These are phyloP conservation scores for Lasioglossum figueresi DNA, from an alignment of 2,888 invertebrate genomes.

Conservation along the genomic window DNA sequence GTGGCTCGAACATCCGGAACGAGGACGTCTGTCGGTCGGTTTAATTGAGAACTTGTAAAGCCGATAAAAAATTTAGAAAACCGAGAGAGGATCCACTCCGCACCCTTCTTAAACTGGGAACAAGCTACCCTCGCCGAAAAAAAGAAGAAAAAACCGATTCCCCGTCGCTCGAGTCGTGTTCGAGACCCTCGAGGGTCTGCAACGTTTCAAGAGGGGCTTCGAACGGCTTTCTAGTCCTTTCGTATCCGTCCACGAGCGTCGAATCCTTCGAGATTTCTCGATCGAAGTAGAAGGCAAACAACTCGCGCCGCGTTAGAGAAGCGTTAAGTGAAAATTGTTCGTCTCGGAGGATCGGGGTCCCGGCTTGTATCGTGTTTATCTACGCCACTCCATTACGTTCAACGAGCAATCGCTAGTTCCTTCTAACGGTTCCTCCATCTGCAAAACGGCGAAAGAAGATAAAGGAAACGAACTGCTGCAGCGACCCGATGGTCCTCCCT, in stretches of 20 bases:
- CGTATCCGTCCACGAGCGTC: constrained; percentile 10
- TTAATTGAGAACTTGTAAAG: constrained; percentile 6
- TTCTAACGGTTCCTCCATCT: background rate
- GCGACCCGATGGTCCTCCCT: background rate
- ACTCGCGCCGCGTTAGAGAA: constrained; percentile 1
- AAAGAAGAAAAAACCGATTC: background rate
- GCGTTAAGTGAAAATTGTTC: constrained; percentile 28
- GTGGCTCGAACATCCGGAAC: background rate
- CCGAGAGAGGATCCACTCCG: background rate
- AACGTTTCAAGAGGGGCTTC: background rate
- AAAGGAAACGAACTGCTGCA: background rate
- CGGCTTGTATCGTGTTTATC: constrained; percentile 18
- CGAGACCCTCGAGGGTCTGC: constrained; percentile 5
- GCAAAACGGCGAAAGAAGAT: background rate
- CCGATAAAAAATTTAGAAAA: background rate
- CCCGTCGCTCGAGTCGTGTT: background rate
- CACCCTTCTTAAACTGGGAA: background rate
- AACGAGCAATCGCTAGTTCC: background rate
- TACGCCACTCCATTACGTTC: constrained; percentile 12
- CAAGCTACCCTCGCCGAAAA: background rate
- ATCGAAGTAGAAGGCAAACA: constrained; percentile 15
- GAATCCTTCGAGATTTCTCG: constrained; percentile 28
- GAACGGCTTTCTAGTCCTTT: background rate
- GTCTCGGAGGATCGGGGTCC: background rate
- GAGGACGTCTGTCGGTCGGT: background rate